Evolutionary conservation across 2,113 vertebrate species (phyloP), one percentile per base, ranked within the genome.

Genomic region (Brachyistius frenatus): DNA sequence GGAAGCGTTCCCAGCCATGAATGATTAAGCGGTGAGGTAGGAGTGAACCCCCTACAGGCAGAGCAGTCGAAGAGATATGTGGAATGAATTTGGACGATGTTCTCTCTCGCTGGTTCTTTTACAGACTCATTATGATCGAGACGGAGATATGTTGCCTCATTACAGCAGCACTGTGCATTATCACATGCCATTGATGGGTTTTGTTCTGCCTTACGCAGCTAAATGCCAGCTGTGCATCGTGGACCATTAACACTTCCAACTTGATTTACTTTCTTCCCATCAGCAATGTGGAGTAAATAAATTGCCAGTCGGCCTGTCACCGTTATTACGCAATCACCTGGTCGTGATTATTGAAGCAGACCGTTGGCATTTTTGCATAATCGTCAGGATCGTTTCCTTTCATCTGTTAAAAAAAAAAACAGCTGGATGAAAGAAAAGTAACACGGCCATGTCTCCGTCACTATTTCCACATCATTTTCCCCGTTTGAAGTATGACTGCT

Each of bases 11-110:
- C 56, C 75, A 66, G 49, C 73, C 53, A 62, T 73, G 61, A 70
- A 86, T 84, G 78, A 86, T 83, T 84, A 84, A 78, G 9, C 84
- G 35, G 41, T 78, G 23, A 88, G 78, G 84, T 89, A 76, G 70
- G 86, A 84, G 72, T 66, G 37, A 9, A 16, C 66, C 23, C 32
- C 37, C 11, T 50, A 16, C 56, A 49, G 70, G 49, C 57, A 63
- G 6, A n/a, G 39, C 57, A 67, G 68, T 53, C 41, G 61, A 57
- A n/a, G 11, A 13, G 44, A 79, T 37, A 56, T 39, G 49, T 35
- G 4, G 36, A 72, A 39, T 33, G 64, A 56, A 70, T 75, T 7
- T 56, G 41, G 13, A 52, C 4, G 1, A 44, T 39, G 41, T 66
- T 65, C 46, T 44, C 49, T 63, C 0, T 3, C 15, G 9, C 60